Evolutionary conservation across 2,797 vertebrate genomes (phyloP).

Genomic region (Rhinatrema bivittatum): DNA sequence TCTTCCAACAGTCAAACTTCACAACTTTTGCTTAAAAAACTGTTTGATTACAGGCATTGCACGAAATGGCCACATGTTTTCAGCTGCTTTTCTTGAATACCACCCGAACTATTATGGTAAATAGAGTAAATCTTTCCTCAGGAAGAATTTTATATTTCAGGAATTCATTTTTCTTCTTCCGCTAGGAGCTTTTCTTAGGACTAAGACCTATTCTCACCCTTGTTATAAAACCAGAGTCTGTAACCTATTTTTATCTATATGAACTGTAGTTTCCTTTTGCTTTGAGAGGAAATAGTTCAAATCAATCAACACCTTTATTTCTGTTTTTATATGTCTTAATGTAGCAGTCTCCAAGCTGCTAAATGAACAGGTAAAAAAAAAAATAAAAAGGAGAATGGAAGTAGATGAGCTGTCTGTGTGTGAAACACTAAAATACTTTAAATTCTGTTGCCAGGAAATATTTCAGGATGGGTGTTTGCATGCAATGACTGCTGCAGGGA

Average conservation of each 20-base stretch:
- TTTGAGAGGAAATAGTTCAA: background rate
- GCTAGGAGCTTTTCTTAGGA: background rate
- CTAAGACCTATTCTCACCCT: background rate
- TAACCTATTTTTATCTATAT: background rate
- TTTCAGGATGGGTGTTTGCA: no score
- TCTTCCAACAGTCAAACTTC: no score
- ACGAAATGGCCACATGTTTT: constrained; percentile 10
- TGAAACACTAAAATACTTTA: no score
- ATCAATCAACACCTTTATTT: background rate
- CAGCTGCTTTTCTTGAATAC: constrained; percentile 16
- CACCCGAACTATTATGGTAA: constrained; percentile 12
- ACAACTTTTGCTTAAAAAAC: background rate
- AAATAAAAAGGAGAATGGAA: no score
- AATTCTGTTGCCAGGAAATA: no score
- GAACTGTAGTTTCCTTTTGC: background rate
- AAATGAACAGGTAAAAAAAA: background rate
- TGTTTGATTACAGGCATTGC: constrained; percentile 2
- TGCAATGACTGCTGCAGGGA: no score
- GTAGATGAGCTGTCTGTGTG: no score
- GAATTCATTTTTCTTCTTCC: background rate
- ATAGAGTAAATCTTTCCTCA: constrained; percentile 14
- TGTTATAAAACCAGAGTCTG: constrained; percentile 1
- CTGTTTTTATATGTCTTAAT: background rate
- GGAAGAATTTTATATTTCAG: constrained; percentile 15
- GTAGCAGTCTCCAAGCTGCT: no score